Evolutionary conservation across 2,888 invertebrate species (phyloP), one percentile per base, ranked within the genome.

Genomic region (Camptogramma bilineatum): DNA sequence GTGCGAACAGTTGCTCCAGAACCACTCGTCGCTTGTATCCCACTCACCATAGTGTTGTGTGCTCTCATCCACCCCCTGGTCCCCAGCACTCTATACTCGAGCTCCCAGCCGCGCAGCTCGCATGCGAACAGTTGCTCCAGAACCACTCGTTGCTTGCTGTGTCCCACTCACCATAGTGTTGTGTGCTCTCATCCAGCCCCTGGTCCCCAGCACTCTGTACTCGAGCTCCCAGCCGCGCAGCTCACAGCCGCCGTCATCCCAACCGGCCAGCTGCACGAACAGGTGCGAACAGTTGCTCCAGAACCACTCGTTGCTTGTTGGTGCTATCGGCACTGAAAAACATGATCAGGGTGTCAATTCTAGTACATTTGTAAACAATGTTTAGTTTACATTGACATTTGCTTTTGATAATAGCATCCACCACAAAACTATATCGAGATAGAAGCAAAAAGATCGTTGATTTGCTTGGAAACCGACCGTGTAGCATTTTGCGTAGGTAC

Each of bases 221-320:
- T 96, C 96, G 51, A 97, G 95, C n/a, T 96, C 96, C 87, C 96
- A 96, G 72, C 95, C 94, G 61, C 94, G 94, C 74, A 98, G 95
- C 10, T 96, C 95, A 84, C 98, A 98, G 24, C 97, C 97, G 4
- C 96, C 96, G 77, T 96, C 96, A 64, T 96, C 96, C 98, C 98
- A 98, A 13, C 96, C 95, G 21, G 95, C 95, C 57, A 97, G 91
- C 83, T 97, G 96, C 42, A 98, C 92, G 77, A 95, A 95, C 21
- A 97, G 94, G 70, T 96, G 96, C 0, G 96, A 96, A 44, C 96
- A 94, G 85, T 98, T 98, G 68, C 97, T 95, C 82, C 95, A 94
- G 64, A 98, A 89, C 83, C 98, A 95, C 78, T 97, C 96, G 72
- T 95, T 95, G 67, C 95, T 95, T 48, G 94, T 93, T 0, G 97